Conservation (phyloP, 1,140 invertebrate genomes). For the Diorhabda sublineata region DNA sequence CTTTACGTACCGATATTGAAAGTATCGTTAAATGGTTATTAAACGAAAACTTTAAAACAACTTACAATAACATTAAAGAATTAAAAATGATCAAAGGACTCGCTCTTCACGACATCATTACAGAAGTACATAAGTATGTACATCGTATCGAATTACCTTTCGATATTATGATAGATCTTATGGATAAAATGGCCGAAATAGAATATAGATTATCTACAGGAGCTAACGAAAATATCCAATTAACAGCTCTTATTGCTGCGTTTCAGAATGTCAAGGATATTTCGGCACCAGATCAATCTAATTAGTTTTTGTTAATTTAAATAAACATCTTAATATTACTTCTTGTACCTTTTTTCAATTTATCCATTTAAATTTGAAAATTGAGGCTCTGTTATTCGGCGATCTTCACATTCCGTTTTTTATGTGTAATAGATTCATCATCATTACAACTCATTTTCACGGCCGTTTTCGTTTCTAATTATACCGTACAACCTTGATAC, state of each 20-base stretch:
- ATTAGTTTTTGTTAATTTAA: neutral
- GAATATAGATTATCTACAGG: conserved; percentile 74
- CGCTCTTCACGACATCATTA: conserved; percentile 84
- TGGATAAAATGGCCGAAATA: conserved; percentile 78
- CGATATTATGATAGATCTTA: conserved; percentile 65
- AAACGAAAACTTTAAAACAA: conserved; percentile 75
- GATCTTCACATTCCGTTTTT: too few relatives aligned
- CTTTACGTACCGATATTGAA: conserved; percentile 83
- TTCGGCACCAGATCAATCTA: conserved; percentile 19
- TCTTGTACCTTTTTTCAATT: too few relatives aligned
- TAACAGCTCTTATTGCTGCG: conserved; percentile 74
- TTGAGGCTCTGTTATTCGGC: too few relatives aligned
- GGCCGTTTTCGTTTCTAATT: too few relatives aligned
- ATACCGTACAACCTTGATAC: too few relatives aligned
- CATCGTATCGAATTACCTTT: conserved; percentile 82
- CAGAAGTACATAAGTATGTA: conserved; percentile 79
- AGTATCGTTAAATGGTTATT: conserved; percentile 85
- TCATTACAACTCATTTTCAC: too few relatives aligned
- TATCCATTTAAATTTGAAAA: too few relatives aligned
- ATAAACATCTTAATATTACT: too few relatives aligned
- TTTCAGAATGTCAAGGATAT: conserved; percentile 69
- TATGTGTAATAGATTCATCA: too few relatives aligned
- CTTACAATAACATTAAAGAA: conserved; percentile 80
- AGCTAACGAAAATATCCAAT: conserved; percentile 77
- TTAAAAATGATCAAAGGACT: conserved; percentile 84